Conservation (phyloP, 2,113 vertebrate genomes). For the Melanotaenia duboulayi region DNA sequence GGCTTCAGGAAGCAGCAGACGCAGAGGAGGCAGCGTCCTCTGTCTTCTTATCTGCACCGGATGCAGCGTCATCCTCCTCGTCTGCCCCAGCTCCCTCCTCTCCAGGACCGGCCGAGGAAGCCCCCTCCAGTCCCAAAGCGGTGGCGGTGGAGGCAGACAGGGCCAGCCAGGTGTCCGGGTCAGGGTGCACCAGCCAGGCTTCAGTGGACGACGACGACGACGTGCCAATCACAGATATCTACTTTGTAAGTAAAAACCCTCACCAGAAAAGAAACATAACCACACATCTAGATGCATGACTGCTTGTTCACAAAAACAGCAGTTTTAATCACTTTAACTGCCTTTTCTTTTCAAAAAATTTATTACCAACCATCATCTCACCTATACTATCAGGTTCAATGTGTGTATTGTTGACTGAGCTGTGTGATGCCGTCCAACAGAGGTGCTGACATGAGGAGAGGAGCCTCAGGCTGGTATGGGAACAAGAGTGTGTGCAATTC, state of each 20-base stretch:
- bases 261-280: not conserved
- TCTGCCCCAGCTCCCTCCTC: constrained; percentile 56
- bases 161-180: constrained; percentile 90
- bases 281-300: not conserved
- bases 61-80: constrained; percentile 44
- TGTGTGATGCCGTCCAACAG: constrained; percentile 62
- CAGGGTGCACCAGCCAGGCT: constrained; percentile 92
- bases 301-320: not conserved
- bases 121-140: constrained; percentile 70
- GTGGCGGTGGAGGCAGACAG: constrained; percentile 83
- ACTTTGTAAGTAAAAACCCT: constrained; percentile 87
- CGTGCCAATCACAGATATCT: constrained; percentile 92
- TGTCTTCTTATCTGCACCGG: constrained; percentile 37
- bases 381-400: not conserved
- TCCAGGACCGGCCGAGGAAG: constrained; percentile 37
- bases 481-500: constrained; percentile 30
- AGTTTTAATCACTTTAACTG: constrained; percentile 9
- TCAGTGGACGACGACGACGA: constrained; percentile 93
- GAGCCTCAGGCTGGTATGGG: constrained; percentile 51
- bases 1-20: constrained; percentile 75
- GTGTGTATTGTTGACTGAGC: constrained; percentile 20
- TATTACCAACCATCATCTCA: constrained; percentile 8
- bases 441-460: constrained; percentile 37
- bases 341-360: not conserved
- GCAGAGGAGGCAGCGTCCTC: constrained; percentile 49